Evolutionary conservation across 2,113 vertebrate genomes (phyloP), one percentile per base, ranked within the genome.

Genomic region (Hyla sarda): DNA sequence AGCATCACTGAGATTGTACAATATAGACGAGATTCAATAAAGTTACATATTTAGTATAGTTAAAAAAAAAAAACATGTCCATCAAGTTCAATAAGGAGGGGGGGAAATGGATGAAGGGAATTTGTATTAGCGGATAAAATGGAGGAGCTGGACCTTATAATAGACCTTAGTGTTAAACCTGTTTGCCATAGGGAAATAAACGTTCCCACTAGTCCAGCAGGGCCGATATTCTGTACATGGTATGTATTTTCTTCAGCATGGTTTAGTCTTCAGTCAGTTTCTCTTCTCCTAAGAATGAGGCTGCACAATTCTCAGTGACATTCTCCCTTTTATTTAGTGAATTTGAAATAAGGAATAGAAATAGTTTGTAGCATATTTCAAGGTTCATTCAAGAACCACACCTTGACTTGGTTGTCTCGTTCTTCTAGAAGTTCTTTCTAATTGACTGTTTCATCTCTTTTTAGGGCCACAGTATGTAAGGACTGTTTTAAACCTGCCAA

Each of bases 401-500:
- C 41, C 8, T 41, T 8, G 41, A 41, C 41, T 41, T 8, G 41
- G 25, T 32, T 52, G 13, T 52, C 41, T 17, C 16, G 23, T 19
- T 30, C 12, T 19, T 21, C 21, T 11, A 30, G 8, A 41, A 21
- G 8, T 2, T 1, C 8, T 69, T 9, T 10, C 2, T 21, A 30
- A 65, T 32, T 14, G 13, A 65, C n/a, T 60, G 2, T 41, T 41
- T 71, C 17, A 10, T 71, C 0, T 71, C 19, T 19, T 71, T 91
- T 47, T 91, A 99, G 98, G 87, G 96, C 95, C 10, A 82, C 88
- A 2, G 82, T 90, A 2, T 99, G 97, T 88, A 95, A 95, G 0
- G 96, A 96, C 91, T 98, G 97, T 92, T 99, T 99, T 93, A 97
- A 95, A 89, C 94, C 96, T 89, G 94, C 94, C 0, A 99, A 97